phyloP scores from a whole-genome alignment of 1,140 invertebrate species.

The Himalopsyche phryganea region DNA sequence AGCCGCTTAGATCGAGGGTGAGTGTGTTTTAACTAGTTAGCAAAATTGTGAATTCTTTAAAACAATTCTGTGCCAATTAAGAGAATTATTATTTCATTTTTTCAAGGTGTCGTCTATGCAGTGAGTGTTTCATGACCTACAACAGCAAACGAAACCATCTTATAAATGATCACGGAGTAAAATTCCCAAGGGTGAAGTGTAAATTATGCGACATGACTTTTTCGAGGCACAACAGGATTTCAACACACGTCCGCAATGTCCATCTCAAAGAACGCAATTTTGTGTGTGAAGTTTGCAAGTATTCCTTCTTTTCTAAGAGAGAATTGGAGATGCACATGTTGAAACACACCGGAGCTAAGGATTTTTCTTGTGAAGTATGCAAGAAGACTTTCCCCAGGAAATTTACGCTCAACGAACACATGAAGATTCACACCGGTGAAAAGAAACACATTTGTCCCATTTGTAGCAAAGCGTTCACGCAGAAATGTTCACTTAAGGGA shows the following conservation, averaged over 20 bases:
- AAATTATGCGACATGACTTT: constrained; percentile 44
- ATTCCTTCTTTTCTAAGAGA: constrained; percentile 41
- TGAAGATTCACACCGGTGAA: constrained; percentile 59
- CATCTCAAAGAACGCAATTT: constrained; percentile 45
- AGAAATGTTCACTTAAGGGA: constrained; percentile 46
- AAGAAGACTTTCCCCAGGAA: constrained; percentile 63
- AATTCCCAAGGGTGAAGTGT: constrained; percentile 41
- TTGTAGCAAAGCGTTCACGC: constrained; percentile 53
- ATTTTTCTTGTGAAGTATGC: constrained; percentile 57
- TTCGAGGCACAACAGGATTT: constrained; percentile 41
- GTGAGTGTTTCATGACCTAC: constrained; percentile 50
- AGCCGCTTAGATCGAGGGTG: too few species aligned
- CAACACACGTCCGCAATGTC: constrained; percentile 45
- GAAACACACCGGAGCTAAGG: constrained; percentile 62
- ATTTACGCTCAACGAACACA: constrained; percentile 66
- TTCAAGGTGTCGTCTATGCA: constrained; percentile 45
- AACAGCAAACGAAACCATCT: constrained; percentile 48
- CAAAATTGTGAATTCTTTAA: too few species aligned
- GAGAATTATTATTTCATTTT: too few species aligned
- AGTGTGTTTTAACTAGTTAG: too few species aligned
- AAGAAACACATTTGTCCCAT: constrained; percentile 54
- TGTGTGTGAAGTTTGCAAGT: constrained; percentile 44
- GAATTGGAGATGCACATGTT: constrained; percentile 54
- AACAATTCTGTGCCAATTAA: too few species aligned
- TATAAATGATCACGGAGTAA: constrained; percentile 40